These are phyloP conservation scores for Sicus ferrugineus DNA, from an alignment of 2,888 invertebrate species.

Conservation along the genomic window DNA sequence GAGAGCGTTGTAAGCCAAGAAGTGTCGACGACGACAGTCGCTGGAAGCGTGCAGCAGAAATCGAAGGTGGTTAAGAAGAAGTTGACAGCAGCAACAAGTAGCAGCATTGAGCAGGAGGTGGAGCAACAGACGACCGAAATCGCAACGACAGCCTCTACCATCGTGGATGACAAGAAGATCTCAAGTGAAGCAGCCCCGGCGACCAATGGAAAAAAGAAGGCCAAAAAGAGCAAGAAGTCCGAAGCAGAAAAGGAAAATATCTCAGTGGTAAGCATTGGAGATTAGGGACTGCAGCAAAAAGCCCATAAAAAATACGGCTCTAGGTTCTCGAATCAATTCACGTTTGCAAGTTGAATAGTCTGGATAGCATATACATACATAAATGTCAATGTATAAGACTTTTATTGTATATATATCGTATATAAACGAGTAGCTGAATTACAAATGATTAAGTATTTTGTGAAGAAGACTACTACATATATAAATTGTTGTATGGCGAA, in stretches of 20 bases:
- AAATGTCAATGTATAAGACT: too few relatives aligned
- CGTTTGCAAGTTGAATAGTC: too few relatives aligned
- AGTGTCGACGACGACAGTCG: slow-evolving; percentile 3
- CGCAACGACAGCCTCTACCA: not conserved
- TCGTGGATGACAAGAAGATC: slow-evolving; percentile 16
- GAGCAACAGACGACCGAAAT: not conserved
- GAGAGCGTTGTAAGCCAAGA: slow-evolving; percentile 16
- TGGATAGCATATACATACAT: too few relatives aligned
- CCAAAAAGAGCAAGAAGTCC: slow-evolving; percentile 70
- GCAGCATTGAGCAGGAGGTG: slow-evolving; percentile 11
- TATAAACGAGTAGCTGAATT: too few relatives aligned
- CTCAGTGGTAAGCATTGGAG: slow-evolving; percentile 68
- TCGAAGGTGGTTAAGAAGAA: slow-evolving; percentile 21
- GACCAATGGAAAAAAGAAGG: slow-evolving; percentile 37
- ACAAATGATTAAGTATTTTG: too few relatives aligned
- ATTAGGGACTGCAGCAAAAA: too few relatives aligned
- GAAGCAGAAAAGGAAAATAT: slow-evolving; percentile 73
- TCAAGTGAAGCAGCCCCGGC: slow-evolving; percentile 6
- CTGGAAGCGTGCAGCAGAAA: slow-evolving; percentile 12
- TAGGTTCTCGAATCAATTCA: too few relatives aligned
- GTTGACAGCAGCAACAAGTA: slow-evolving; percentile 19
- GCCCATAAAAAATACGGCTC: too few relatives aligned
- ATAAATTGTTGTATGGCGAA: too few relatives aligned
- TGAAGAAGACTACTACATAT: too few relatives aligned
- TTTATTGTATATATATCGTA: too few relatives aligned